These are phyloP conservation scores for Tenthredo mesomela DNA, from an alignment of 2,888 invertebrate genomes.

Conservation along the genomic window DNA sequence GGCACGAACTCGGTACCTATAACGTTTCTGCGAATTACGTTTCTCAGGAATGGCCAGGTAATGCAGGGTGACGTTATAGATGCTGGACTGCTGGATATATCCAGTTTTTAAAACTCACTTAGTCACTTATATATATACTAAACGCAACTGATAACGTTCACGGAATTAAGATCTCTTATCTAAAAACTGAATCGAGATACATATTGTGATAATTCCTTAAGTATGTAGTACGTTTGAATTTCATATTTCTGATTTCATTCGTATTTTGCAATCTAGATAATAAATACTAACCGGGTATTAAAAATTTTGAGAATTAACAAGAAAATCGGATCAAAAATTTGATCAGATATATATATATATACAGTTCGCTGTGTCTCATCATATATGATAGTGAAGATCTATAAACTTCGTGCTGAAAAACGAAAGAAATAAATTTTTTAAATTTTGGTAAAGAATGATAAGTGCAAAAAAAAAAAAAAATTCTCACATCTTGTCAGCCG, in stretches of 20 bases:
- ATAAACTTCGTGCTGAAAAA: no score
- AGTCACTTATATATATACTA: conserved; percentile 5
- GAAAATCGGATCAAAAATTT: no score
- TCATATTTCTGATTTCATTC: not conserved
- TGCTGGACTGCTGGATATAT: conserved; percentile 25
- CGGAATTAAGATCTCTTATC: conserved; percentile 34
- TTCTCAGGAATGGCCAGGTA: not conserved
- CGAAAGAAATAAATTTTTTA: not conserved
- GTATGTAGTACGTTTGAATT: not conserved
- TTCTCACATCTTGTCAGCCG: not conserved
- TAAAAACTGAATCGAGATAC: not conserved
- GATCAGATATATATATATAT: no score
- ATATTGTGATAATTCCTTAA: not conserved
- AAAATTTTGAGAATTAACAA: no score
- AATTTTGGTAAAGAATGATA: not conserved
- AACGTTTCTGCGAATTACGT: not conserved
- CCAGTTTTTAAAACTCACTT: not conserved
- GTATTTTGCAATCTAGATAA: not conserved
- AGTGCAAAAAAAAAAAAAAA: not conserved
- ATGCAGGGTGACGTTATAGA: conserved; percentile 22
- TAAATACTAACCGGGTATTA: no score
- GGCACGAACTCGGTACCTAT: conserved; percentile 1
- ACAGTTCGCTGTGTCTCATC: no score
- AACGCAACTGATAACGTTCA: not conserved
- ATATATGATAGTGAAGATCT: no score